These are phyloP conservation scores for Hippocampus zosterae DNA, from an alignment of 2,113 vertebrate species.

Conservation along the genomic window DNA sequence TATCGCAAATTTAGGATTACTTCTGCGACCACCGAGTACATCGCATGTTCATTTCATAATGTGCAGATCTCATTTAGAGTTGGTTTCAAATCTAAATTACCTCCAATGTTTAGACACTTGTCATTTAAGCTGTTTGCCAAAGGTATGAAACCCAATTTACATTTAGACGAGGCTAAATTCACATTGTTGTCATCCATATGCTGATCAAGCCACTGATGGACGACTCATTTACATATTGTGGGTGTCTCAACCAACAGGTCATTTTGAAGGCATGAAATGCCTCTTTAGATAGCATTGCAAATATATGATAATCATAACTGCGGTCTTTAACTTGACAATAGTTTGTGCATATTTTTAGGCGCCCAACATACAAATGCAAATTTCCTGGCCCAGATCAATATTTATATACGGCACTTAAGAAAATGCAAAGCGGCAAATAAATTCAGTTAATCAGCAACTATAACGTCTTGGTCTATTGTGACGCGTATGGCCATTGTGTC, in stretches of 20 bases:
- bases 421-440: conserved; percentile 33
- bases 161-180: conserved; percentile 76
- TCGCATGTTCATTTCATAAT: conserved; percentile 32
- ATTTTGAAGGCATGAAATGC: conserved; percentile 22
- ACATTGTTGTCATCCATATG: conserved; percentile 65
- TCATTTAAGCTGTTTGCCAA: conserved; percentile 72
- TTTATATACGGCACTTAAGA: conserved; percentile 39
- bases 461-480: conserved; percentile 38
- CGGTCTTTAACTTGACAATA: conserved; percentile 37
- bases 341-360: conserved; percentile 46
- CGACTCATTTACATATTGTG: conserved; percentile 58
- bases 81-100: conserved; percentile 56
- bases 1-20: not conserved
- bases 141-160: conserved; percentile 74
- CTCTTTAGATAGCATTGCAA: conserved; percentile 29
- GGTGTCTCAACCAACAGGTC: conserved; percentile 59
- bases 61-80: conserved; percentile 50
- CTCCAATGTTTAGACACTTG: conserved; percentile 69
- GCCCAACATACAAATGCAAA: conserved; percentile 44
- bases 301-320: conserved; percentile 38
- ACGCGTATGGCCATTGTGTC: conserved; percentile 31
- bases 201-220: conserved; percentile 65
- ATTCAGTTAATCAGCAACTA: conserved; percentile 42
- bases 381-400: conserved; percentile 48
- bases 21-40: conserved; percentile 30